Evolutionary conservation across 2,888 invertebrate genomes (phyloP).

Genomic region (Lepidochrysops patricia): DNA sequence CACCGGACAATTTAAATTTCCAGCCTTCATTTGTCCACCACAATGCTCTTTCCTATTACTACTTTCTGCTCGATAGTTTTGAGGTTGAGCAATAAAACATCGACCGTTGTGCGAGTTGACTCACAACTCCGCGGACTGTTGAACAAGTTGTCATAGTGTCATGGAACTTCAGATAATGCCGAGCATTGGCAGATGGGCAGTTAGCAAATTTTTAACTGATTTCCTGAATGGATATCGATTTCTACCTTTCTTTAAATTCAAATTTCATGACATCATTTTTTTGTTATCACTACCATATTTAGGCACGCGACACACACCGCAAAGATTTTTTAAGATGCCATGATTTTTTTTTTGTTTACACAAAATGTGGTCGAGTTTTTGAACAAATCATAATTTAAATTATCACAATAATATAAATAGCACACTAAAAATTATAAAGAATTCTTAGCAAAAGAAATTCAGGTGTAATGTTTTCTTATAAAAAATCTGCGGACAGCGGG

Average conservation of each 20-base stretch:
- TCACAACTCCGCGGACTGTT: not conserved
- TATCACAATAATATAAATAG: not conserved
- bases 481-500: constrained; percentile 3
- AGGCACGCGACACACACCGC: no score
- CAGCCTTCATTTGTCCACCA: constrained; percentile 36
- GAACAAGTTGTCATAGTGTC: not conserved
- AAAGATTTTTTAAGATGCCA: no score
- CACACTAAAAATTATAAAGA: not conserved
- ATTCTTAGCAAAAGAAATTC: not conserved
- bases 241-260: no score
- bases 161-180: not conserved
- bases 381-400: no score
- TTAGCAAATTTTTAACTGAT: no score
- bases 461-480: not conserved
- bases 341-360: no score
- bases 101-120: not conserved
- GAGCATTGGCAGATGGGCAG: no score
- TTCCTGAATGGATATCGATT: no score
- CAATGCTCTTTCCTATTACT: constrained; percentile 26
- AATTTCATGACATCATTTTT: no score
- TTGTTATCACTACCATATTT: no score
- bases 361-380: no score
- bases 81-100: constrained; percentile 2
- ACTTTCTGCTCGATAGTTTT: not conserved
- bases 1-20: constrained; percentile 49